Evolutionary conservation across 2,888 invertebrate species (phyloP), one percentile per base, ranked within the genome.

Genomic region (Drosophila nr. perissopoda): DNA sequence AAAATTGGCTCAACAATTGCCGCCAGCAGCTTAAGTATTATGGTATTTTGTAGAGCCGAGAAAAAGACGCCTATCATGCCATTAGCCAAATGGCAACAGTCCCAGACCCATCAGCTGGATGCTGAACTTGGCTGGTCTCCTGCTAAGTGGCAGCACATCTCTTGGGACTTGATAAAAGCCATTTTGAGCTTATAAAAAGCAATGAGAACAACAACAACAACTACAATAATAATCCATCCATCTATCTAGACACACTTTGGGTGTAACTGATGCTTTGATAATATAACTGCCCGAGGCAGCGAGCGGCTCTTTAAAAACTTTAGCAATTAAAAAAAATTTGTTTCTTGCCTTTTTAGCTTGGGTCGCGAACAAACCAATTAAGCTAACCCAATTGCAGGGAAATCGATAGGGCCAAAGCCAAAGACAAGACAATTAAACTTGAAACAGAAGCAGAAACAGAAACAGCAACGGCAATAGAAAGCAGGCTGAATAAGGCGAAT

Each of bases 401-500:
- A 84, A 86, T 86, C 86, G 88, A 86, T 86, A 80, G 60, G 65
- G 64, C 72, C 61, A 70, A 74, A 71, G 58, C 73, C 73, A 65
- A 65, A 57, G 66, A 56, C 34, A 70, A 82, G 80, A 69, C 86
- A 84, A 84, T 89, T 89, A 86, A 86, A 89, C 86, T 86, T 89
- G 86, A 86, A 84, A 89, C 74, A 80, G 53, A 83, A 68, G 51
- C 36, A 21, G 38, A 18, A 54, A 69, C 67, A 74, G 52, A 77
- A 73, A 79, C 18, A 34, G 16, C 21, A 54, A 70, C 66, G 70
- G 42, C 78, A 74, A 79, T 13, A 74, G 40, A 83, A 74, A 79
- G 16, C 46, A 25, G 46, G 4, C 46, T 67, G 18, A 52, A 58
- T 34, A 36, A 31, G 31, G 16, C 36, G 33, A 51, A 36, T 36